Conservation (phyloP, 2,113 vertebrate species). For the Calonectris borealis region DNA sequence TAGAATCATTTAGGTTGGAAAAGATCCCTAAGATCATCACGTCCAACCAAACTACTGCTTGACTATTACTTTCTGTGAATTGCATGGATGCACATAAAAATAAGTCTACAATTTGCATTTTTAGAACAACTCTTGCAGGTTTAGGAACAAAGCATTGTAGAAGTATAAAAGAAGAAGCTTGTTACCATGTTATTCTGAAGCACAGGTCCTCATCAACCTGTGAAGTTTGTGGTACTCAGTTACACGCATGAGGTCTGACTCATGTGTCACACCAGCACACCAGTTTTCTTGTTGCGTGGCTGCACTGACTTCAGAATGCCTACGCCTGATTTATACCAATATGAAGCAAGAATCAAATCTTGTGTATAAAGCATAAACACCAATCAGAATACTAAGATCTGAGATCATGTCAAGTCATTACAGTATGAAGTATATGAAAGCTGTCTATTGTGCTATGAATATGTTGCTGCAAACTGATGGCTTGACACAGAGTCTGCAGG, state of each 20-base stretch:
- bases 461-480: neutral
- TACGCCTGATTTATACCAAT: neutral
- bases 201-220: neutral
- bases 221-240: neutral
- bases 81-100: neutral
- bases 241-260: fast-evolving
- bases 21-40: neutral
- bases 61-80: neutral
- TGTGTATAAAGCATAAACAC: neutral
- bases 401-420: neutral
- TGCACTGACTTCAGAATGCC: neutral
- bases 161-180: neutral
- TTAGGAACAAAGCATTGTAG: neutral
- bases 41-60: neutral
- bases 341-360: neutral
- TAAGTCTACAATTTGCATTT: neutral
- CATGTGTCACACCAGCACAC: neutral
- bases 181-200: neutral
- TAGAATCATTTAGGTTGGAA: neutral
- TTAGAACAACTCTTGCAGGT: neutral
- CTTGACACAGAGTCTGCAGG: neutral
- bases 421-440: neutral
- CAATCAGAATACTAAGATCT: neutral
- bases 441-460: neutral
- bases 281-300: neutral